Evolutionary conservation across 2,113 vertebrate genomes (phyloP), one percentile per base, ranked within the genome.

Genomic region (Sturnira hondurensis): DNA sequence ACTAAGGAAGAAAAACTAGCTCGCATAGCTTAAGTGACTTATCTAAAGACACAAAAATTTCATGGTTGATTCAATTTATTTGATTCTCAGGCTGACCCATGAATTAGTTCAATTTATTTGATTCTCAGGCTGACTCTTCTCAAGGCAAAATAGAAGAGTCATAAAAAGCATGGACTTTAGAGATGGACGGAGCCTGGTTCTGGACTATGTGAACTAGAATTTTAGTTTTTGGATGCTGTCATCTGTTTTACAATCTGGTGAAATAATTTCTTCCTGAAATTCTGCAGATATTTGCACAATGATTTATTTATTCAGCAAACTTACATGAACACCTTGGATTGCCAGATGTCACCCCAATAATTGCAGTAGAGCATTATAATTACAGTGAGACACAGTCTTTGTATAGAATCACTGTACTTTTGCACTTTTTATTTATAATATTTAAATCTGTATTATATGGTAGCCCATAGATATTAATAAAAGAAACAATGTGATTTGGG

Each of bases 261-360:
- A 85, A 87, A 90, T 68, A 50, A 74, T 77, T 74, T 95, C 16
- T 86, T 85, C 15, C n/a, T 88, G 50, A 76, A 89, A 81, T n/a
- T 52, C 68, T 91, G 15, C 26, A 86, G 19, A 54, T 15, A 3
- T 86, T 89, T 89, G 33, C 31, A 85, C 28, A 26, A 82, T 80
- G 36, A 20, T 73, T 71, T 87, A 73, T 78, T 90, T 84, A 92
- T 80, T 80, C 38, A 97, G 6, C 10, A 81, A 58, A 36, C 61
- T 15, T 87, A 36, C 63, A 80, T 82, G 7, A 78, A 13, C 11
- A 85, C 4, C 13, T 93, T 11, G 15, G 56, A 47, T 90, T 89
- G 5, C 4, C 78, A 86, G 47, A 31, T 14, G 47, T 41, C 83
- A 26, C 11, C 80, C 15, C 31, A 84, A 22, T 9, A 61, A 36